These are phyloP conservation scores for Heterotis niloticus DNA, from an alignment of 2,113 vertebrate species.

Conservation along the genomic window DNA sequence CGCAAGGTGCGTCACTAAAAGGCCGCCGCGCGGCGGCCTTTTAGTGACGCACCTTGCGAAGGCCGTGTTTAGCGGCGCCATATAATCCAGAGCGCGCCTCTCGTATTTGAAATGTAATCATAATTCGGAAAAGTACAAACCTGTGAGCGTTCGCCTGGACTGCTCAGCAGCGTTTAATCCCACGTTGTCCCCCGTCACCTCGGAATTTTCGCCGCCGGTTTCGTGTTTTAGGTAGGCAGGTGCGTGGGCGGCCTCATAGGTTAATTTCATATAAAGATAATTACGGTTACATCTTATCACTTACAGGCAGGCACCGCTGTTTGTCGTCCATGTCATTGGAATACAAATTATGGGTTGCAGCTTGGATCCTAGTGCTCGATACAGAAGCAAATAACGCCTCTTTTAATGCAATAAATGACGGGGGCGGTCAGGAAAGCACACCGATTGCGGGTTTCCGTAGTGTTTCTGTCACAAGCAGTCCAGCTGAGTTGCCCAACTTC, in stretches of 20 bases:
- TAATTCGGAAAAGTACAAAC: constrained; percentile 14
- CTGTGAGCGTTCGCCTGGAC: constrained; percentile 10
- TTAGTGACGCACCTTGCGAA: too few relatives aligned
- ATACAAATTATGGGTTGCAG: constrained; percentile 4
- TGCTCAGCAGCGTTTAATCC: not conserved
- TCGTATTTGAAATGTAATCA: constrained; percentile 1
- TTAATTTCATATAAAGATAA: constrained; percentile 28
- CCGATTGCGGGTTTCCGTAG: too few relatives aligned
- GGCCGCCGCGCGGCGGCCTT: too few relatives aligned
- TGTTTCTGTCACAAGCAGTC: too few relatives aligned
- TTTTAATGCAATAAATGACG: not conserved
- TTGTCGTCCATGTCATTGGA: constrained; percentile 13
- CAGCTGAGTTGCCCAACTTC: too few relatives aligned
- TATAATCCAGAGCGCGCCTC: too few relatives aligned
- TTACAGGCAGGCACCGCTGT: constrained; percentile 10
- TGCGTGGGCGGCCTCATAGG: not conserved
- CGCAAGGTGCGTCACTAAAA: too few relatives aligned
- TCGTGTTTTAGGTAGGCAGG: not conserved
- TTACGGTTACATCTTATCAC: constrained; percentile 28
- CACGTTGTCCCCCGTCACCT: not conserved
- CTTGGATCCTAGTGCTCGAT: not conserved
- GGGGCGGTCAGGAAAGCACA: too few relatives aligned
- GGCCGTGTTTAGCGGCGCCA: too few relatives aligned
- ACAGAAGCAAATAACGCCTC: constrained; percentile 21
- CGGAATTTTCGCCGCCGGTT: not conserved